phyloP scores from a whole-genome alignment of 2,797 vertebrate genomes.

The Cyprinella venusta region DNA sequence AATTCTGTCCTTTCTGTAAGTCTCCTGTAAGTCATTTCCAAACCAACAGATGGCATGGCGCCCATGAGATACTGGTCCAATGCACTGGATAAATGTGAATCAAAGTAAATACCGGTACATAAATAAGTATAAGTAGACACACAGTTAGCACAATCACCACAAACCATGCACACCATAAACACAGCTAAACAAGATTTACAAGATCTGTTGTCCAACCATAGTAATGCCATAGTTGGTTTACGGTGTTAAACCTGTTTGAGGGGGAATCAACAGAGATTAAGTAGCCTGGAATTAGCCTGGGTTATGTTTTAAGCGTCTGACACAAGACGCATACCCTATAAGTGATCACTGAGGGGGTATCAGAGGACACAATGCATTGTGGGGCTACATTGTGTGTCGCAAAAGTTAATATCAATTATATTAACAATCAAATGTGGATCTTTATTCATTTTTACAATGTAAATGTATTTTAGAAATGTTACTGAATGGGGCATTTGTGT shows the following conservation, averaged over 20 bases:
- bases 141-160: not conserved
- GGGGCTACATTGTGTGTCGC: not conserved
- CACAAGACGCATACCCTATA: not conserved
- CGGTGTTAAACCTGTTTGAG: not conserved
- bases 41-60: constrained; percentile 2
- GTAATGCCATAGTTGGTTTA: not conserved
- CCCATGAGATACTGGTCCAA: not conserved
- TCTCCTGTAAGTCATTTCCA: not conserved
- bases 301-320: not conserved
- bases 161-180: not conserved
- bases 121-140: not conserved
- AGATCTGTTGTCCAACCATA: not conserved
- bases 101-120: not conserved
- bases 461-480: no score
- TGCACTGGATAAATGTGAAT: not conserved
- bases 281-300: not conserved
- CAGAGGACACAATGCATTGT: constrained; percentile 1
- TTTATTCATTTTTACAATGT: no score
- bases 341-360: not conserved
- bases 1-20: not conserved
- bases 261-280: not conserved
- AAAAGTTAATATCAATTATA: no score
- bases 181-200: not conserved
- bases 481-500: no score
- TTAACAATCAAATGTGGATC: no score